Evolutionary conservation across 2,888 invertebrate genomes (phyloP).

Genomic region (Sicus ferrugineus): DNA sequence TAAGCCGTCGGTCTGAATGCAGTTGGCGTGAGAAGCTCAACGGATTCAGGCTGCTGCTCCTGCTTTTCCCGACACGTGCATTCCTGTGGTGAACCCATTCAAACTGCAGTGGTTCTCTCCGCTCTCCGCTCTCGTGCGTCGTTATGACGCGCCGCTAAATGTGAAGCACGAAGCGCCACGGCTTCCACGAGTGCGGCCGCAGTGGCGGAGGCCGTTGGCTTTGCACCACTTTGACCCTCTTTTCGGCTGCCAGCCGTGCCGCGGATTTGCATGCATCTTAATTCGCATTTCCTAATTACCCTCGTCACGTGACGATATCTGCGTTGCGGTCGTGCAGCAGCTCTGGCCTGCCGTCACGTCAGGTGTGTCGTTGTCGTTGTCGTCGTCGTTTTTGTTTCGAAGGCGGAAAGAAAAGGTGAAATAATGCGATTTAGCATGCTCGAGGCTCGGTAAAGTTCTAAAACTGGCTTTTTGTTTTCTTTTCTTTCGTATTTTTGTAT

Average conservation of each 20-base stretch:
- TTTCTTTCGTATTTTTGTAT: neutral
- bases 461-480: neutral
- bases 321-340: neutral
- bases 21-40: neutral
- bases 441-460: constrained; percentile 4
- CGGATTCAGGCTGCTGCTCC: too few species aligned
- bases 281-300: constrained; percentile 28
- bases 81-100: neutral
- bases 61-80: neutral
- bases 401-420: too few species aligned
- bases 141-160: too few species aligned
- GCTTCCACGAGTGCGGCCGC: neutral
- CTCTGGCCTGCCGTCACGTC: neutral
- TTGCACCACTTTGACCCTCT: neutral
- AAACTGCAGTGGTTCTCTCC: neutral
- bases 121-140: too few species aligned
- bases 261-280: constrained; percentile 21
- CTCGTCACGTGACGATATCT: constrained; percentile 27
- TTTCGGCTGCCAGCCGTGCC: neutral
- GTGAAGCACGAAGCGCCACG: too few species aligned
- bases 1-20: constrained; percentile 2
- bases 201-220: neutral
- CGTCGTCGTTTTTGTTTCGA: too few species aligned
- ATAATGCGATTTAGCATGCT: neutral
- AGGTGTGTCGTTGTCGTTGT: constrained; percentile 1